A percentile compares a stretch with the other conserved stretches of the same genome.
These are phyloP conservation scores for Cataglyphis livida DNA, from an alignment of 2,888 invertebrate genomes.

Conservation along the genomic window DNA sequence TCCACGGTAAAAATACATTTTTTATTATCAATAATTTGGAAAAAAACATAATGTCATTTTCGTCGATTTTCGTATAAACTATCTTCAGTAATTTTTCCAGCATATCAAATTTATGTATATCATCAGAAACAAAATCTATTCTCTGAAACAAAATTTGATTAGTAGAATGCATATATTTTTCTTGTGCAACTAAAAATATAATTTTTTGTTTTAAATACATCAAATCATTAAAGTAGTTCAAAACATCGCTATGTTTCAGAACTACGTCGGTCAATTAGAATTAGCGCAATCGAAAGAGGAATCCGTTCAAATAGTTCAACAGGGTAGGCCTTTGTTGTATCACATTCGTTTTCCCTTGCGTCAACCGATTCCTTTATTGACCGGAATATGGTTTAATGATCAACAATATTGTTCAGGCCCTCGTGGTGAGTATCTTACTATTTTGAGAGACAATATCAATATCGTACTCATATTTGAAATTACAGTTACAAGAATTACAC, in stretches of 20 bases:
- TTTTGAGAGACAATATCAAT: background rate
- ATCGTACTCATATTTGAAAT: background rate
- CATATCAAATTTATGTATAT: background rate
- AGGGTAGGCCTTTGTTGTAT: conserved; percentile 78
- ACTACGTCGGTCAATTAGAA: conserved; percentile 80
- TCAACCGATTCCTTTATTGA: conserved; percentile 79
- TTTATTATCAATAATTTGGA: background rate
- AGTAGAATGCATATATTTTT: background rate
- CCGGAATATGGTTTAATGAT: conserved; percentile 78
- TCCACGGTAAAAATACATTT: conserved; percentile 73
- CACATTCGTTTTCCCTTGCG: conserved; percentile 79
- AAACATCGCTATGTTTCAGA: conserved; percentile 67
- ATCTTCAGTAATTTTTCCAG: background rate
- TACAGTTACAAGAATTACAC: background rate
- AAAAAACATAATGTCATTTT: background rate
- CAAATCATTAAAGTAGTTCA: conserved; percentile 10
- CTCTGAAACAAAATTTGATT: conserved; percentile 2
- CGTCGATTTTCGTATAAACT: background rate
- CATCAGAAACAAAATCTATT: background rate
- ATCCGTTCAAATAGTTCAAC: conserved; percentile 73
- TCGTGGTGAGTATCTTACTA: conserved; percentile 70
- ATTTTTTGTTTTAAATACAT: background rate
- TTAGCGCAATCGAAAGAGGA: conserved; percentile 76
- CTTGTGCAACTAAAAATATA: background rate
- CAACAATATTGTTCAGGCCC: conserved; percentile 76